phyloP scores from a whole-genome alignment of 2,888 invertebrate species.

The Trichogramma evanescens region DNA sequence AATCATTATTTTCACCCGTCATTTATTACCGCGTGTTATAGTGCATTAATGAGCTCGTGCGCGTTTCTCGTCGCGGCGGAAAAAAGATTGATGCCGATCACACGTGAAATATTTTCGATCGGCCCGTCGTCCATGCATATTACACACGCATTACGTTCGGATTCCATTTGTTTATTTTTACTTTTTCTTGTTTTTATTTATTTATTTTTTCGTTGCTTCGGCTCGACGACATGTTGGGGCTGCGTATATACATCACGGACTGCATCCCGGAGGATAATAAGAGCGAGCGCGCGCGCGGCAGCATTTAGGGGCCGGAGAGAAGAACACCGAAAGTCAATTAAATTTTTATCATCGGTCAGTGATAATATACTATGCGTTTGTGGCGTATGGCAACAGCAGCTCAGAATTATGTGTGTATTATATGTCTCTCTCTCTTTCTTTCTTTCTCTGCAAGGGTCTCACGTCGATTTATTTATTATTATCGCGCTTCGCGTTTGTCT shows the following conservation, averaged over 20 bases:
- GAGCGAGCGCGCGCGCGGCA: neutral
- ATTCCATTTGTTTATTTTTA: constrained; percentile 1
- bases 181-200: neutral
- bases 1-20: constrained; percentile 20
- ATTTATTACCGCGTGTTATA: constrained; percentile 13
- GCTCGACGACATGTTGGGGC: no score
- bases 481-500: neutral
- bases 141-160: neutral
- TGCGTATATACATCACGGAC: neutral
- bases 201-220: constrained; percentile 8
- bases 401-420: no score
- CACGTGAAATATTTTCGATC: neutral
- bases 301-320: constrained; percentile 12
- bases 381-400: no score
- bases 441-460: no score
- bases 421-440: no score
- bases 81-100: constrained; percentile 20
- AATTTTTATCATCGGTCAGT: constrained; percentile 17
- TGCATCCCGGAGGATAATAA: neutral
- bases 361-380: no score
- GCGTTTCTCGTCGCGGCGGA: no score
- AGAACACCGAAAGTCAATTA: constrained; percentile 23
- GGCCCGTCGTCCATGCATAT: neutral
- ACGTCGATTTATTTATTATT: neutral
- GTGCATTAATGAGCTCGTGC: constrained; percentile 13